Conservation (phyloP, 2,888 invertebrate genomes). For the Melanostoma scalare region DNA sequence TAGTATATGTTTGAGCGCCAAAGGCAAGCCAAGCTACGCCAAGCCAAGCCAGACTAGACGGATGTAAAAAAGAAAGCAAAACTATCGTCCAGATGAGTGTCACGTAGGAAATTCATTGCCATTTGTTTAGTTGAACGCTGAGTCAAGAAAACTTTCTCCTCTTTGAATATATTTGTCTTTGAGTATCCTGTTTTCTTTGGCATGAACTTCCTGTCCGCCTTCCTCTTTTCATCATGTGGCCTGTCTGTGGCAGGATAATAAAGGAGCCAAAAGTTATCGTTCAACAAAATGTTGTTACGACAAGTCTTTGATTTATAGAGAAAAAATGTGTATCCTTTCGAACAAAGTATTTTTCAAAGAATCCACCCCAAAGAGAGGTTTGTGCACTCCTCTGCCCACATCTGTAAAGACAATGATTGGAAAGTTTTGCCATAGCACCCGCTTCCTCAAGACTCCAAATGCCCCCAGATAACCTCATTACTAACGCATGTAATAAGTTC, state of each 20-base stretch:
- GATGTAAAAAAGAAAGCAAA: conserved; percentile 13
- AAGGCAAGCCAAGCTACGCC: not conserved
- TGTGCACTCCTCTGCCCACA: conserved; percentile 20
- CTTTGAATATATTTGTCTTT: conserved; percentile 54
- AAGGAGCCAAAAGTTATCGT: conserved; percentile 35
- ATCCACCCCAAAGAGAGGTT: conserved; percentile 34
- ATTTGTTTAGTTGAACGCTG: conserved; percentile 50
- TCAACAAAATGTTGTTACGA: not conserved
- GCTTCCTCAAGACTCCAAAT: conserved; percentile 2
- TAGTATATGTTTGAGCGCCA: too few species aligned
- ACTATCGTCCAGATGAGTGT: conserved; percentile 43
- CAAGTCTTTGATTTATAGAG: not conserved
- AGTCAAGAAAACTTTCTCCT: conserved; percentile 59
- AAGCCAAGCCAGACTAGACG: conserved; percentile 20
- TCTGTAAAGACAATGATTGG: conserved; percentile 20
- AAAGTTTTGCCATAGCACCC: conserved; percentile 17
- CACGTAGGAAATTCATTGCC: conserved; percentile 52
- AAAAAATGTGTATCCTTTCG: not conserved
- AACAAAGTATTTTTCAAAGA: conserved; percentile 16
- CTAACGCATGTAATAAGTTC: conserved; percentile 50
- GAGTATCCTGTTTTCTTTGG: conserved; percentile 43
- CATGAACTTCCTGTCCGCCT: conserved; percentile 43
- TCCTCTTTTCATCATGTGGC: not conserved
- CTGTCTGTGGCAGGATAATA: conserved; percentile 56
- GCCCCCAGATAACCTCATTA: conserved; percentile 22